Evolutionary conservation across 2,113 vertebrate genomes (phyloP), one percentile per base, ranked within the genome.

Genomic region (Chamaetylas fuelleborni): DNA sequence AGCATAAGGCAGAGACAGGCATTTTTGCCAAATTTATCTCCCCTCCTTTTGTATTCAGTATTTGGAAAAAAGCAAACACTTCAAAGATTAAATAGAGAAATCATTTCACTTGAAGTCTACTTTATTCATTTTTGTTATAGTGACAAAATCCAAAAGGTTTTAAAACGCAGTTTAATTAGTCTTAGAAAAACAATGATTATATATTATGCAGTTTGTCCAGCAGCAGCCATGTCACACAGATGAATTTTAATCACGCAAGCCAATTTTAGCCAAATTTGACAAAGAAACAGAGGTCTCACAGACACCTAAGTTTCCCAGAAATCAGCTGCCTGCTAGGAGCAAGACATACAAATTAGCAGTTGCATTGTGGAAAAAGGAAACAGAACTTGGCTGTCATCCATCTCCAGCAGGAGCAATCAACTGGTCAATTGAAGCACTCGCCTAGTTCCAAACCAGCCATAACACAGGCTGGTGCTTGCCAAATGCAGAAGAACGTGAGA

Each of bases 401-500:
- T 42, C 91, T 61, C 2, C 1, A 96, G 83, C 83, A 91, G 86
- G 67, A 96, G 93, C 78, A 95, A 95, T 90, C 73, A 96, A 88
- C 73, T 61, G 74, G 87, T 93, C 92, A 93, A 94, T 69, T 85
- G 81, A 96, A 85, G 73, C 70, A 67, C 69, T 91, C 11, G 43
- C 93, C 53, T 33, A 76, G 84, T 51, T 94, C 70, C 90, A 91
- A 94, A 93, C 56, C 95, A 96, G 95, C 90, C 92, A 90, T 80
- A 96, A 96, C 92, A 93, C 61, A 67, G 7, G 13, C 70, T 62
- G 65, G 66, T n/a, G 57, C 85, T 69, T 87, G 95, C 93, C 95
- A 95, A 92, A 90, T 14, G 4, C 56, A 84, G 14, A 81, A 28
- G 10, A 50, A 94, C 12, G 33, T 82, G 92, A 92, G 28, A 66